Conservation (phyloP, 2,113 vertebrate genomes). For the Numida meleagris region DNA sequence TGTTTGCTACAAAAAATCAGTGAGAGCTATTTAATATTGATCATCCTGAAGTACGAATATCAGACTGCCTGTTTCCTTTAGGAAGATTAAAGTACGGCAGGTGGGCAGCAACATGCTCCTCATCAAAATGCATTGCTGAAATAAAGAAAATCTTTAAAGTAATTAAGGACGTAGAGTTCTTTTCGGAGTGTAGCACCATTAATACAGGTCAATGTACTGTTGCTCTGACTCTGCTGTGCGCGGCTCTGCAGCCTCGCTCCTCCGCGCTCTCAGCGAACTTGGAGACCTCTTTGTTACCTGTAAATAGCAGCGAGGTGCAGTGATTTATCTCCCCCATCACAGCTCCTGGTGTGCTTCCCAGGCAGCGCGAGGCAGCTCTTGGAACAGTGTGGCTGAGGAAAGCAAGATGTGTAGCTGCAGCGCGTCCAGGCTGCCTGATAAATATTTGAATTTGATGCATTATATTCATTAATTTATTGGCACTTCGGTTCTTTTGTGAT, state of each 20-base stretch:
- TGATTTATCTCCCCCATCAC: not conserved
- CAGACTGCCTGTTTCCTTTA: not conserved
- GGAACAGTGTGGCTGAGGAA: not conserved
- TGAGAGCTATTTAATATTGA: conserved; percentile 8
- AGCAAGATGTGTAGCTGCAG: not conserved
- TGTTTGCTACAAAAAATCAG: not conserved
- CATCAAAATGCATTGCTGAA: not conserved
- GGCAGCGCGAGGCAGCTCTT: not conserved
- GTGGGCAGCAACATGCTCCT: not conserved
- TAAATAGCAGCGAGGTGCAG: conserved; percentile 35
- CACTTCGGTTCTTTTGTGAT: not conserved
- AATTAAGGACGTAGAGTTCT: conserved; percentile 6
- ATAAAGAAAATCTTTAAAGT: conserved; percentile 28
- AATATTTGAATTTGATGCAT: not conserved
- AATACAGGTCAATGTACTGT: conserved; percentile 37
- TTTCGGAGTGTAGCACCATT: not conserved
- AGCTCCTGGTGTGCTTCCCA: conserved; percentile 38
- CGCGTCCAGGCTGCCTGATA: not conserved
- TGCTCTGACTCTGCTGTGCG: conserved; percentile 46
- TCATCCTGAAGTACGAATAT: conserved; percentile 1
- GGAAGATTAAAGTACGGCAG: conserved; percentile 1
- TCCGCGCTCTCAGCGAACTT: not conserved
- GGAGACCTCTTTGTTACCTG: conserved; percentile 32
- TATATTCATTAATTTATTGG: conserved; percentile 21
- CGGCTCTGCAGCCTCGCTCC: conserved; percentile 49